phyloP scores from a whole-genome alignment of 2,113 vertebrate species.

The Lasiurus cinereus region DNA sequence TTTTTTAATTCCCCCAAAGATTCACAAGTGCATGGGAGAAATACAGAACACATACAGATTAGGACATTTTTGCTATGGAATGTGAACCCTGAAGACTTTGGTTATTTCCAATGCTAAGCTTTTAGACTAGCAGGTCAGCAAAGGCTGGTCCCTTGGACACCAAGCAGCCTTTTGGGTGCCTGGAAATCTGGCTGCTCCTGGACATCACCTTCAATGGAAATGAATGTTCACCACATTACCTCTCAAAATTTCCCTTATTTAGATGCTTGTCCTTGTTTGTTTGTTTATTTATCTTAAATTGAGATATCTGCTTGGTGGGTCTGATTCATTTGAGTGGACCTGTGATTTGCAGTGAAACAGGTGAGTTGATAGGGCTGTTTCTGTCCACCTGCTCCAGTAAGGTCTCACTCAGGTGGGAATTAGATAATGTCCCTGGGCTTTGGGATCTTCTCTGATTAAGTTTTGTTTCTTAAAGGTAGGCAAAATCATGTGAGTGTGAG shows the following conservation, averaged over 20 bases:
- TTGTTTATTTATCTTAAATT: not conserved
- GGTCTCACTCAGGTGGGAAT: not conserved
- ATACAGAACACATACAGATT: not conserved
- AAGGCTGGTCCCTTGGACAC: fast-evolving
- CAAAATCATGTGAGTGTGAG: not conserved
- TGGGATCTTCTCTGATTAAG: not conserved
- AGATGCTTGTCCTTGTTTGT: not conserved
- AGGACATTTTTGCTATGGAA: not conserved
- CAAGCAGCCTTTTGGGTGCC: not conserved
- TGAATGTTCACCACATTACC: not conserved
- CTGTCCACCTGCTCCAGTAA: not conserved
- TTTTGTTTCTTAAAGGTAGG: not conserved
- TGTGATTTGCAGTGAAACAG: not conserved
- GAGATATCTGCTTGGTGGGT: no score
- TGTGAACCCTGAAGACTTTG: not conserved
- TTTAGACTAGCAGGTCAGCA: not conserved
- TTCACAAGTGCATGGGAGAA: not conserved
- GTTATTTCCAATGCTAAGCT: not conserved
- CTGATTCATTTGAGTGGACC: not conserved
- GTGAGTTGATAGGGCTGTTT: not conserved
- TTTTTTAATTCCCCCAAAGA: not conserved
- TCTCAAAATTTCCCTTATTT: not conserved
- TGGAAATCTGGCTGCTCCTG: not conserved
- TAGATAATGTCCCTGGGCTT: not conserved
- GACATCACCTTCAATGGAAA: not conserved